These are phyloP conservation scores for Morelia viridis DNA, from an alignment of 2,797 vertebrate species.

Conservation along the genomic window DNA sequence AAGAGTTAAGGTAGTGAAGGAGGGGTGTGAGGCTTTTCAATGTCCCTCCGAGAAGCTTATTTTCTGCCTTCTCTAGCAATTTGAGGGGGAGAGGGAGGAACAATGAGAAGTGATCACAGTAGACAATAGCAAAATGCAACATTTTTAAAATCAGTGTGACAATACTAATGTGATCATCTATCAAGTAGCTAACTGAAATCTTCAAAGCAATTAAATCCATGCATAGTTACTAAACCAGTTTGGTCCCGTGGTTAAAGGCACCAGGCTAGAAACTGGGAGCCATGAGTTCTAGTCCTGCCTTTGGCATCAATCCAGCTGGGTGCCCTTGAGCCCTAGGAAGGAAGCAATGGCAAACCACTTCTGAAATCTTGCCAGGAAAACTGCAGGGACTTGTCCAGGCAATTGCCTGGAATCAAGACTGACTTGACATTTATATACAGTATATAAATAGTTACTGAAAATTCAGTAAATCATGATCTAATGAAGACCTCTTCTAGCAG, in stretches of 20 bases:
- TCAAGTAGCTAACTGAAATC: neutral
- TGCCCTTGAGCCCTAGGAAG: neutral
- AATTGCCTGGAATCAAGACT: neutral
- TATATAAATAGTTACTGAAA: neutral
- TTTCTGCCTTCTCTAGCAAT: neutral
- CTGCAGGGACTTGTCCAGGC: neutral
- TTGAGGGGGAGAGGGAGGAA: neutral
- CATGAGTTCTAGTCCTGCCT: neutral
- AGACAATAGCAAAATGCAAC: neutral
- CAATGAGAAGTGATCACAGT: neutral
- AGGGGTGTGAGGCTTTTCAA: neutral
- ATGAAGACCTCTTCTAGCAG: conserved; percentile 3
- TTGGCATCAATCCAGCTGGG: neutral
- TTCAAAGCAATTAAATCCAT: conserved; percentile 30
- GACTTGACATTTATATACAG: neutral
- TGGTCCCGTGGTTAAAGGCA: neutral
- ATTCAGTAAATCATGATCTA: neutral
- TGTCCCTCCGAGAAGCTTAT: neutral
- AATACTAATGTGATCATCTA: conserved; percentile 26
- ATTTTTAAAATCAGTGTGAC: conserved; percentile 28
- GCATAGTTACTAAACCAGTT: neutral
- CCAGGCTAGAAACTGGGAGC: neutral
- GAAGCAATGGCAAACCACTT: neutral
- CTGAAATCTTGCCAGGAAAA: neutral
- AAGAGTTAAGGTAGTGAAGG: conserved; percentile 11